Base-by-base conservation (phyloP, 2,888 invertebrate genomes). In the Erebia epiphron region DNA sequence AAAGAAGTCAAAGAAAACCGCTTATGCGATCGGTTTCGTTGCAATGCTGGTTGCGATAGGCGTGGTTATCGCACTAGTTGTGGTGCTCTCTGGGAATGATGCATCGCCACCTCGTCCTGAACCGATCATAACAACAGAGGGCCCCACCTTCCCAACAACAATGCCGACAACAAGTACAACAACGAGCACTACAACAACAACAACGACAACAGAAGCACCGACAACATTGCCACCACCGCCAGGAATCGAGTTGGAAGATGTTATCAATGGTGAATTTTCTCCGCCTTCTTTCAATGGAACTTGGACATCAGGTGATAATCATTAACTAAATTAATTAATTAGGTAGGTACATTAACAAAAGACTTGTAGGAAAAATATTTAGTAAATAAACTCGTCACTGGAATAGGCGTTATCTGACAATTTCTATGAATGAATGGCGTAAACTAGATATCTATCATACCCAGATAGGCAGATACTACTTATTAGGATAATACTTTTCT, bases 211-310 rank as follows among this genome's bases (percentile, higher is more conserved):
- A 9, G 64, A 68, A 62, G 62, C 75, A 57, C 85, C 82, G 60
- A 74, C 75, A 11, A 41, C 73, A 1, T 8, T 49, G n/a, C 69
- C 76, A 14, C 66, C 73, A 60, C 83, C 79, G 64, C 82, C 64
- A 72, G 86, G 76, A 1, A 91, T 96, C 77, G 94, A 94, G 68
- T 91, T 98, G 72, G 96, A 96, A 72, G 97, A 97, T 78, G 94
- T 97, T 77, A 94, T 98, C 18, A 93, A 92, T 52, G 96, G 97
- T 62, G 94, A 94, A 73, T 95, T 96, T 74, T 88, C 94, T 14
- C 94, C 97, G 0, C 93, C 94, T 72, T 91, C 95, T 57, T 97
- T 97, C 86, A 97, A 97, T 86, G 97, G 96, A 67, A 95, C 96
- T 62, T 98, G 98, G 97, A 93, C 97, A 70, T 95, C 96, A 84